Base-by-base conservation (phyloP, 1,140 invertebrate genomes). In the Drosophila sp. region DNA sequence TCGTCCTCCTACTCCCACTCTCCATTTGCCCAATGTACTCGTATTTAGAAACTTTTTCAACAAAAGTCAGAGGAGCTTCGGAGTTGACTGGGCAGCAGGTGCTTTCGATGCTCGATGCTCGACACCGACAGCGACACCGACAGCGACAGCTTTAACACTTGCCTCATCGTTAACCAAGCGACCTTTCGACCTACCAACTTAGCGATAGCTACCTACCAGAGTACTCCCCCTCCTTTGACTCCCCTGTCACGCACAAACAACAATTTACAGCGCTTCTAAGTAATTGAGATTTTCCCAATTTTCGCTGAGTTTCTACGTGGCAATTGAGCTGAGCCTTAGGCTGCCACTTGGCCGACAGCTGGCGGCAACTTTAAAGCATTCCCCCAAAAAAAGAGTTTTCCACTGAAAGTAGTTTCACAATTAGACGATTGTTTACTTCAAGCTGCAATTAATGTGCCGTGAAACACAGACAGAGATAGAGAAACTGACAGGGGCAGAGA, bases 101-200 rank as follows among this genome's bases (percentile, higher is more conserved):
- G 81, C 41, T 82, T 64, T 74, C 69, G 76, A 80, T 73, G 21
- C 27, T 29, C 27, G 27, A 27, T 27, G 73, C 64, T 59, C 80
- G 40, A 54, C 53, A 66, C n/a, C n/a, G n/a, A n/a, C n/a, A n/a
- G n/a, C n/a, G n/a, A n/a, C n/a, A n/a, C n/a, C 80, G 40, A 54
- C 53, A 58, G 73, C 80, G 72, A 78, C 80, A 84, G 80, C 80
- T 83, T 83, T 74, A 86, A 80, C 81, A 84, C 76, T 80, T 86
- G 78, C 58, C 57, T 46, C 34, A 13, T n/a, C 50, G 36, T 5
- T 6, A 48, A n/a, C 58, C 32, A n/a, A n/a, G n/a, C n/a, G n/a
- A n/a, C n/a, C n/a, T n/a, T n/a, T n/a, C n/a, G n/a, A n/a, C n/a
- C n/a, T n/a, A n/a, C n/a, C n/a, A n/a, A n/a, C n/a, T n/a, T n/a